Evolutionary conservation across 2,888 invertebrate species (phyloP).

Genomic region (Lithosia quadra): DNA sequence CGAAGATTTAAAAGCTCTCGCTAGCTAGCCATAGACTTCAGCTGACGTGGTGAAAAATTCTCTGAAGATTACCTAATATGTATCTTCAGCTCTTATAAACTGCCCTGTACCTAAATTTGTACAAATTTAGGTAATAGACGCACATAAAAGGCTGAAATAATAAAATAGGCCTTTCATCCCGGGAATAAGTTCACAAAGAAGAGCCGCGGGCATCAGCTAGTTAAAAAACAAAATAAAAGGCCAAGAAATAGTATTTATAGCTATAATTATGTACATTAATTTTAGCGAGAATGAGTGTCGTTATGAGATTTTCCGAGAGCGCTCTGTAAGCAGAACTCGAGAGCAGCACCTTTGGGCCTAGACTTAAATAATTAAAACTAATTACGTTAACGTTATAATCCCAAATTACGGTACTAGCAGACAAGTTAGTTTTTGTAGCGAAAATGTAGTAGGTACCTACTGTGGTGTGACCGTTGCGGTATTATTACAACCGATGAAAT

Average conservation of each 20-base stretch:
- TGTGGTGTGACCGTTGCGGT: not conserved
- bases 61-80: no score
- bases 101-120: no score
- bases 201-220: no score
- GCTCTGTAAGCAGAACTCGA: conserved; percentile 35
- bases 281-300: conserved; percentile 17
- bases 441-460: not conserved
- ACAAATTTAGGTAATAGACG: no score
- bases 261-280: conserved; percentile 18
- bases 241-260: not conserved
- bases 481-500: not conserved
- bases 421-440: conserved; percentile 1
- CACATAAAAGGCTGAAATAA: no score
- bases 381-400: conserved; percentile 25
- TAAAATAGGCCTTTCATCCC: no score
- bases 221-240: not conserved
- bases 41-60: no score
- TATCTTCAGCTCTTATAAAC: no score
- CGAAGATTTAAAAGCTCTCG: not conserved
- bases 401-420: conserved; percentile 2
- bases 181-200: no score
- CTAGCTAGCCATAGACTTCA: not conserved
- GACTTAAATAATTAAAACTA: conserved; percentile 43
- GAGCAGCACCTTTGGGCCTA: conserved; percentile 21
- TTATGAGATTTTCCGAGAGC: conserved; percentile 27